phyloP scores from a whole-genome alignment of 2,797 vertebrate genomes.

The Pseudochirops corinnae region DNA sequence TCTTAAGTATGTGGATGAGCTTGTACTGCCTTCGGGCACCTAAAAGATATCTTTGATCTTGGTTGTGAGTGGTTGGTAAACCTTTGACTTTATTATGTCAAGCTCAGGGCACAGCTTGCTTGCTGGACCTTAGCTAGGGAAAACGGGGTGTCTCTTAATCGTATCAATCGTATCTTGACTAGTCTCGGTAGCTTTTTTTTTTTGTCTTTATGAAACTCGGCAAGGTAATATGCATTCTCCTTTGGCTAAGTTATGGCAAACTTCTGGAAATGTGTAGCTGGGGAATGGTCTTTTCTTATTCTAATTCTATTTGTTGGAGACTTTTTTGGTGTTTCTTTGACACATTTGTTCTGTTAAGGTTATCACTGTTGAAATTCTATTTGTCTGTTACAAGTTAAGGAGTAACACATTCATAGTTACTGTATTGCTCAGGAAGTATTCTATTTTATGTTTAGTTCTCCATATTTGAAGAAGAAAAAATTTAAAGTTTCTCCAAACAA shows the following conservation, averaged over 20 bases:
- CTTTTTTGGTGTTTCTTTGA: not conserved
- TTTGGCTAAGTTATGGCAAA: slow-evolving; percentile 34
- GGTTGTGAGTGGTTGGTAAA: not conserved
- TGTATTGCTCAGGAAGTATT: not conserved
- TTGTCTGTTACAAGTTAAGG: not conserved
- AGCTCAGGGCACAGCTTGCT: too few species aligned
- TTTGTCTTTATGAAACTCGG: slow-evolving; percentile 24
- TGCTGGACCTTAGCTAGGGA: too few species aligned
- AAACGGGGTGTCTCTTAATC: too few species aligned
- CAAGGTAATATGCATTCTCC: slow-evolving; percentile 19
- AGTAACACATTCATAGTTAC: not conserved
- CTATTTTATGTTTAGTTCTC: not conserved
- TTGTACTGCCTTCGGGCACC: not conserved
- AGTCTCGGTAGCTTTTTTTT: not conserved
- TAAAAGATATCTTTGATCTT: not conserved
- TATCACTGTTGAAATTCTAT: not conserved
- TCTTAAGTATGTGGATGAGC: not conserved
- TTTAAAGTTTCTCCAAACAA: not conserved
- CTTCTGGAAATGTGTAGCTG: slow-evolving; percentile 35
- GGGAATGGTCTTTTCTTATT: slow-evolving; percentile 7
- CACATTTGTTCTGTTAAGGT: not conserved
- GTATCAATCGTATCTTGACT: too few species aligned
- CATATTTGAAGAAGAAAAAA: not conserved
- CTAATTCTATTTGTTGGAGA: not conserved
- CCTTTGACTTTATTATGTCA: not conserved